Base-by-base conservation (phyloP, 2,797 vertebrate species). In the Pseudocheirus occidentalis region DNA sequence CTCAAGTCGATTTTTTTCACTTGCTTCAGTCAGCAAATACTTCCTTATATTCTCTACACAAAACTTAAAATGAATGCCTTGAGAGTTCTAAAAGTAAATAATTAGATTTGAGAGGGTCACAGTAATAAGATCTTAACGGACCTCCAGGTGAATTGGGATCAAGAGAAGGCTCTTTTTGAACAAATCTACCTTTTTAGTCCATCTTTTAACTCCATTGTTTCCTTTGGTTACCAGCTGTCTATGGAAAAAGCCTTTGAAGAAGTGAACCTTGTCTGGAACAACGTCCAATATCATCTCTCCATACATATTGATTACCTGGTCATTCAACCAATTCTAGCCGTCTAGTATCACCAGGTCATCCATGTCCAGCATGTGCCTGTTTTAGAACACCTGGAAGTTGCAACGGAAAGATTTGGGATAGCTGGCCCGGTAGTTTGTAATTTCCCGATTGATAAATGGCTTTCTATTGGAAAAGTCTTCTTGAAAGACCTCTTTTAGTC, bases 271-370 rank as follows among this genome's bases (percentile, higher is more conserved):
- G 92, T 99, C 99, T 98, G 99, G 99, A 91, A 99, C 99, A 0
- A 99, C 99, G 98, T 99, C 99, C 99, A 99, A 99, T 97, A 99
- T 99, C 96, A 99, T 99, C 96, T 99, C 99, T 95, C 99, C 99
- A 31, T 99, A 99, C 99, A 99, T 99, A 99, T 99, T 99, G 98
- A 99, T 99, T 96, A 99, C 99, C 99, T 99, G 99, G 98, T 99
- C 99, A 97, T 99, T 99, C 56, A 99, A 98, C 99, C 99, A 99
- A 97, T 99, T 99, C 98, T 99, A 99, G 93, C 99, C 99, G 97
- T 99, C 99, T 97, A 99, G 98, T 0, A 99, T 99, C 46, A 99
- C 98, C 53, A 99, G 99, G 98, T 99, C 99, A 94, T 99, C 99
- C 98, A 99, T 99, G 97, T 99, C 99, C 97, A 99, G 98, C 95